phyloP scores from a whole-genome alignment of 2,797 vertebrate genomes.

The Allobates femoralis region DNA sequence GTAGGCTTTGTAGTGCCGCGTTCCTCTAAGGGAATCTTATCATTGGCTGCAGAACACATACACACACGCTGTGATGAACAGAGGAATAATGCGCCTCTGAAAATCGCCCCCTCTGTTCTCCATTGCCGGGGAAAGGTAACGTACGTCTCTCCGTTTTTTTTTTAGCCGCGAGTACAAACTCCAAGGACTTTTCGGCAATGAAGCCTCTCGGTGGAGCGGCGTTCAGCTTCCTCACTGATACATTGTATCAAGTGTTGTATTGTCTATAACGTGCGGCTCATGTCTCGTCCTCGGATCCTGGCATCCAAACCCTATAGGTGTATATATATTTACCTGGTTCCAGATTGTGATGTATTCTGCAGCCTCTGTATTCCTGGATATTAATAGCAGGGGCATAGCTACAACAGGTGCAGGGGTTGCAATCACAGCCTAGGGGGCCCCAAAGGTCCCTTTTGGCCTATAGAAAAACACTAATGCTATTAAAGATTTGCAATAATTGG shows the following conservation, averaged over 20 bases:
- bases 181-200: background rate
- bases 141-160: background rate
- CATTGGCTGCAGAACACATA: slow-evolving; percentile 28
- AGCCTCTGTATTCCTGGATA: too few species aligned
- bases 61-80: slow-evolving; percentile 27
- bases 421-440: too few species aligned
- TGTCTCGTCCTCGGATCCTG: too few species aligned
- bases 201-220: background rate
- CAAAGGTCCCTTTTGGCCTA: too few species aligned
- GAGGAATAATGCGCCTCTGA: slow-evolving; percentile 11
- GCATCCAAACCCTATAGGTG: background rate
- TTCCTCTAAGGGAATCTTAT: background rate
- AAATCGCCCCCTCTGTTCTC: background rate
- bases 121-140: background rate
- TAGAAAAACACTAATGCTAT: too few species aligned
- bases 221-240: background rate
- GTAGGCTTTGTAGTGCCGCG: background rate
- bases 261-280: background rate
- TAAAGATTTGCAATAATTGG: too few species aligned
- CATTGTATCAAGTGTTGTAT: slow-evolving; percentile 3
- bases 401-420: too few species aligned
- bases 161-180: slow-evolving; percentile 22
- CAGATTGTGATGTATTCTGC: background rate
- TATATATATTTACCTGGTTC: background rate
- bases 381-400: too few species aligned